Evolutionary conservation across 2,888 invertebrate species (phyloP).

Genomic region (Oxycera nigricornis): DNA sequence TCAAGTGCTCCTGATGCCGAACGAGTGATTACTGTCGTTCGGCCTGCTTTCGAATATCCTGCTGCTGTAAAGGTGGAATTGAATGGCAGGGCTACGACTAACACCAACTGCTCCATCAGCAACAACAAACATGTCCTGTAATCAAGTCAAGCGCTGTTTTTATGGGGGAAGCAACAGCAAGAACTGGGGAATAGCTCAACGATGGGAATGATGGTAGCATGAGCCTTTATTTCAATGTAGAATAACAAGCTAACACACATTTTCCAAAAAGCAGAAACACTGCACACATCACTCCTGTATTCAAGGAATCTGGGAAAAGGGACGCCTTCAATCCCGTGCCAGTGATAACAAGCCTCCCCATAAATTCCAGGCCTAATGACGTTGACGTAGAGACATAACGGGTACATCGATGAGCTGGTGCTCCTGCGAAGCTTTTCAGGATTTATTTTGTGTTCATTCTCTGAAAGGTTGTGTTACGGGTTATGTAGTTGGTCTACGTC

Average conservation of each 20-base stretch:
- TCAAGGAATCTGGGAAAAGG: too few species aligned
- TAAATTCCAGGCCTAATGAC: too few species aligned
- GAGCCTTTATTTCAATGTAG: too few species aligned
- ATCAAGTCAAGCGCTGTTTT: background rate
- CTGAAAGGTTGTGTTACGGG: background rate
- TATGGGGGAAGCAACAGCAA: background rate
- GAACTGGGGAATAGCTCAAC: background rate
- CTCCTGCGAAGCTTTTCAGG: background rate
- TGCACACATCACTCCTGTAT: too few species aligned
- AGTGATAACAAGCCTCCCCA: too few species aligned
- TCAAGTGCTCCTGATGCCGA: constrained; percentile 14
- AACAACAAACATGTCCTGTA: background rate
- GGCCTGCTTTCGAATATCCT: background rate
- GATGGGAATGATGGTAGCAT: background rate
- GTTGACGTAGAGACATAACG: background rate
- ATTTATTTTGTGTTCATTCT: background rate
- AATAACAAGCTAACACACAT: too few species aligned
- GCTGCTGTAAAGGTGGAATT: background rate
- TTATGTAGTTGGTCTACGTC: background rate
- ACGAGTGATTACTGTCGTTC: constrained; percentile 13
- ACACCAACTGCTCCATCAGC: background rate
- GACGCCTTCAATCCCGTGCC: too few species aligned
- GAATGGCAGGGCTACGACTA: background rate
- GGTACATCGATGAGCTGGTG: background rate
- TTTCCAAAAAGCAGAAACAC: too few species aligned